phyloP scores from a whole-genome alignment of 2,888 invertebrate species.

The Cosmia trapezina region DNA sequence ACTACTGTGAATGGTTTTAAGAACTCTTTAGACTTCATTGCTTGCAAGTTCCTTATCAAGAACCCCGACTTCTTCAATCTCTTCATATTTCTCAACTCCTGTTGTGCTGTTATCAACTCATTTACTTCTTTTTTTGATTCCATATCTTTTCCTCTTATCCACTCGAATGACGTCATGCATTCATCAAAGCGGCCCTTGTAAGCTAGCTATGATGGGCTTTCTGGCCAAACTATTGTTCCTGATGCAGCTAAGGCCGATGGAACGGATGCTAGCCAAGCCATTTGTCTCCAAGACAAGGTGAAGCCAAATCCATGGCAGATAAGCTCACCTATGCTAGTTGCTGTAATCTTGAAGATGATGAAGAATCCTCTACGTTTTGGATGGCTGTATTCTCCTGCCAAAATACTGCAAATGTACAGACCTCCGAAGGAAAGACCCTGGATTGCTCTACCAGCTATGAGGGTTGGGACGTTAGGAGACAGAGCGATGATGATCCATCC shows the following conservation, averaged over 20 bases:
- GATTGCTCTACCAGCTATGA: conserved; percentile 53
- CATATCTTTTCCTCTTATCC: conserved; percentile 51
- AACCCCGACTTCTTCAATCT: conserved; percentile 6
- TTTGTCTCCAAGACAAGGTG: conserved; percentile 52
- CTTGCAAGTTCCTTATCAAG: conserved; percentile 19
- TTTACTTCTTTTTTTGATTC: conserved; percentile 51
- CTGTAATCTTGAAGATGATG: conserved; percentile 55
- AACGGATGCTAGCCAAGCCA: conserved; percentile 48
- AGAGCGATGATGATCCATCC: conserved; percentile 55
- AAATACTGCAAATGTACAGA: conserved; percentile 45
- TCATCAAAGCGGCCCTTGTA: conserved; percentile 60
- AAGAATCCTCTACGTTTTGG: conserved; percentile 59
- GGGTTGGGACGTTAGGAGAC: conserved; percentile 44
- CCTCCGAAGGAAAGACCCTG: conserved; percentile 60
- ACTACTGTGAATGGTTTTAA: conserved; percentile 51
- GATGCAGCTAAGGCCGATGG: conserved; percentile 49
- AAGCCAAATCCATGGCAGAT: conserved; percentile 56
- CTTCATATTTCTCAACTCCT: conserved; percentile 42
- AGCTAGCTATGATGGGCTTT: conserved; percentile 61
- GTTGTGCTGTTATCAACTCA: conserved; percentile 55
- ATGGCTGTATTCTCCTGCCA: conserved; percentile 59
- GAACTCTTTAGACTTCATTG: conserved; percentile 46
- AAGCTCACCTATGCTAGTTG: conserved; percentile 50
- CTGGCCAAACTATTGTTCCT: conserved; percentile 54
- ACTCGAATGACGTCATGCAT: conserved; percentile 45